These are phyloP conservation scores for Cyaniris semiargus DNA, from an alignment of 2,888 invertebrate genomes.

Conservation along the genomic window DNA sequence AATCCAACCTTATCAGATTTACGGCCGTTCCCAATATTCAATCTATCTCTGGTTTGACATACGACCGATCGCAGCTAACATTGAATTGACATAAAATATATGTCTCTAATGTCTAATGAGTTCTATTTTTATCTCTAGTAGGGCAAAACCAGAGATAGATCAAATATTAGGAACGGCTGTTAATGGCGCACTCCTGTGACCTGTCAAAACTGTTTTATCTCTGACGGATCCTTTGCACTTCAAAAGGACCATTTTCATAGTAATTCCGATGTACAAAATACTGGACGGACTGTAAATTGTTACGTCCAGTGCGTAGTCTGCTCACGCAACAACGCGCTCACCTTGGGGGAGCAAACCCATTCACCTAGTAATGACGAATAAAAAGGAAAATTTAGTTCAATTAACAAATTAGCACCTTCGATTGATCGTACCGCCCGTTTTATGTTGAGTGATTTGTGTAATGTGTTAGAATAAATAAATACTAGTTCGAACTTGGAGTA, in stretches of 20 bases:
- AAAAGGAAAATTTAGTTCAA: slow-evolving; percentile 15
- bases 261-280: neutral
- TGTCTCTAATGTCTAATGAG: too few species aligned
- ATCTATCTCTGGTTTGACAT: too few species aligned
- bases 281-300: neutral
- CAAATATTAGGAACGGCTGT: too few species aligned
- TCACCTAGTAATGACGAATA: slow-evolving; percentile 11
- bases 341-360: slow-evolving; percentile 9
- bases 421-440: neutral
- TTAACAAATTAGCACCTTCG: neutral
- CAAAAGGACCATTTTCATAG: neutral
- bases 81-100: too few species aligned
- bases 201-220: neutral
- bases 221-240: neutral
- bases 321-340: slow-evolving; percentile 25
- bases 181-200: too few species aligned
- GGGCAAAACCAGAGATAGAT: too few species aligned
- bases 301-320: slow-evolving; percentile 6
- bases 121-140: too few species aligned
- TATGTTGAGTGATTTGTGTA: neutral
- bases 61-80: too few species aligned
- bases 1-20: neutral
- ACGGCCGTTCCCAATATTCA: too few species aligned
- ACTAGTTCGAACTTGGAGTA: too few species aligned
- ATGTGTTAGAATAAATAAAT: too few species aligned